Base-by-base conservation (phyloP, 2,113 vertebrate genomes). In the Macaca fascicularis region DNA sequence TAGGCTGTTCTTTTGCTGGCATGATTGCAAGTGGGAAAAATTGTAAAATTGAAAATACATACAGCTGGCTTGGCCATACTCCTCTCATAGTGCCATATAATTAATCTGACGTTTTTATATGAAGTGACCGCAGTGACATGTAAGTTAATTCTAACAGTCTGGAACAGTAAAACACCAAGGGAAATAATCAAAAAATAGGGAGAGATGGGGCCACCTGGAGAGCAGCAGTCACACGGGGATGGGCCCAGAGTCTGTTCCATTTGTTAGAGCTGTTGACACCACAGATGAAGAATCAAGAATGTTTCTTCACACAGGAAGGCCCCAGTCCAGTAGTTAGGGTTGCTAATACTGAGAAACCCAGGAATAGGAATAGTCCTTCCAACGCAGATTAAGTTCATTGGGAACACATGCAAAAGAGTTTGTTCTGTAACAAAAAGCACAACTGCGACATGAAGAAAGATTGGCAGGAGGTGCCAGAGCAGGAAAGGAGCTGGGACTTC, bases 41-140 rank as follows among this genome's bases (percentile, higher is more conserved):
- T 32, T 70, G 13, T 72, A 92, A 90, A 55, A 95, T 95, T 98
- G 80, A 93, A 98, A 98, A 97, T 69, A 97, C 91, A 97, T 97
- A 93, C n/a, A 55, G 91, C 83, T 97, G 83, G 52, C 74, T 55
- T 78, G 69, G 19, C 91, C 94, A 14, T 5, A 35, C 3, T 89
- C 43, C 78, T 95, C 74, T 81, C 16, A 6, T 16, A 64, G 85
- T 89, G 30, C 55, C 45, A 9, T 81, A 38, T 81, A 55, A 59
- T 93, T 94, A 93, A 92, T 82, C 57, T 0, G 76, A 64, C 38
- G 75, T n/a, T 70, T 96, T 81, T 82, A 75, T 79, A 50, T 80
- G 61, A 84, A 94, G 55, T 74, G 78, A 67, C 25, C 40, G 5
- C 45, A 45, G 10, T 64, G 84, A 72, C 61, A 6, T 55, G 45